A percentile compares a stretch with the other conserved stretches of the same genome.
Conservation (phyloP, 2,113 vertebrate genomes). For the Rhagologus leucostigma region DNA sequence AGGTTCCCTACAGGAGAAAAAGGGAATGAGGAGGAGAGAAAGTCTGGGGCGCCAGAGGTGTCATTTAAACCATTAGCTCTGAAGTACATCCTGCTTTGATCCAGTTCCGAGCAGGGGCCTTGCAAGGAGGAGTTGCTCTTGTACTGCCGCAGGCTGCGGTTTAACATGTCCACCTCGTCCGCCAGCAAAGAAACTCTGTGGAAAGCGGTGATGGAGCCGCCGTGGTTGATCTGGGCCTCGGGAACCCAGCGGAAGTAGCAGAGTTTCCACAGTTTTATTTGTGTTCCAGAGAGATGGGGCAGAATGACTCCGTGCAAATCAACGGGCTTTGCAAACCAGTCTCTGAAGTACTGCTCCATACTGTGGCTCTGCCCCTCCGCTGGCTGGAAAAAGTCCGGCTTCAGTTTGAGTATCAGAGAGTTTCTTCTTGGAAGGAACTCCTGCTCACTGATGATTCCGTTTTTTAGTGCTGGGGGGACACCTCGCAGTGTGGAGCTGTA, state of each 20-base stretch:
- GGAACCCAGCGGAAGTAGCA: conserved; percentile 97
- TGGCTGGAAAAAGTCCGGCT: conserved; percentile 70
- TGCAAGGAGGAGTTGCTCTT: conserved; percentile 63
- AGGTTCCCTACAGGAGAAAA: conserved; percentile 93
- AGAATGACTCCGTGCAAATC: conserved; percentile 85
- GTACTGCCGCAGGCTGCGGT: conserved; percentile 81
- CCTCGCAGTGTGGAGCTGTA: conserved; percentile 88
- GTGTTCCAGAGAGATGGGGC: conserved; percentile 79
- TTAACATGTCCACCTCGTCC: conserved; percentile 86
- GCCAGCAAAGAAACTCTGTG: conserved; percentile 86
- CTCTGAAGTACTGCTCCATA: conserved; percentile 81
- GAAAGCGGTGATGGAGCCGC: conserved; percentile 83
- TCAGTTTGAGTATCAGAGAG: conserved; percentile 81
- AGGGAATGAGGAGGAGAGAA: conserved; percentile 91
- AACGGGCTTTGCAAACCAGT: conserved; percentile 83
- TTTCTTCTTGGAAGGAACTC: conserved; percentile 79
- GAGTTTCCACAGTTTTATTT: conserved; percentile 91
- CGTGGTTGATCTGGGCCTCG: conserved; percentile 85
- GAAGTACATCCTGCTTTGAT: conserved; percentile 89
- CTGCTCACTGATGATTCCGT: conserved; percentile 77
- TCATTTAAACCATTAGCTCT: conserved; percentile 63
- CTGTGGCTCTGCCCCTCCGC: conserved; percentile 66
- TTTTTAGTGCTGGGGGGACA: conserved; percentile 73
- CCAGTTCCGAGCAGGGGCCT: conserved; percentile 45
- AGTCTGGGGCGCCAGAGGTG: conserved; percentile 72